Percentiles rank a stretch among this genome's conserved stretches.
These are phyloP conservation scores for Chironomus tentans DNA, from an alignment of 2,888 invertebrate species.

Conservation along the genomic window DNA sequence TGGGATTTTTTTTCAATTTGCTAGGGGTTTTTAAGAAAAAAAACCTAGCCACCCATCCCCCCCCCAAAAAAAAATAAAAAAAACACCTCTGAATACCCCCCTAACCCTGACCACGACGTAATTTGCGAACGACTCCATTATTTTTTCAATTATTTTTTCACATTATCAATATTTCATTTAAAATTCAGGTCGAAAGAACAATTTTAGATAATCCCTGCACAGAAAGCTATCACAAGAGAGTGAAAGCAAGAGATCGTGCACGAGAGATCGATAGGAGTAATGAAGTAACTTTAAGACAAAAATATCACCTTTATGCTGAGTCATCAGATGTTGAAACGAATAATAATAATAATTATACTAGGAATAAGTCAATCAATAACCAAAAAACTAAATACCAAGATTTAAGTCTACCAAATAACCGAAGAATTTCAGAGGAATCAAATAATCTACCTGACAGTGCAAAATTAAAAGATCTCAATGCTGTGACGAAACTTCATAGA, in stretches of 20 bases:
- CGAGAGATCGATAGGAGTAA: slow-evolving; percentile 49
- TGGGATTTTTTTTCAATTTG: too few species aligned
- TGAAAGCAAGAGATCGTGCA: slow-evolving; percentile 50
- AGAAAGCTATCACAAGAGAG: slow-evolving; percentile 53
- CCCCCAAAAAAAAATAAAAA: too few species aligned
- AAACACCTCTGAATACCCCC: too few species aligned
- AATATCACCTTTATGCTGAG: slow-evolving; percentile 49
- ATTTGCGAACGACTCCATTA: too few species aligned
- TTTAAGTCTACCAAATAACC: slow-evolving; percentile 37
- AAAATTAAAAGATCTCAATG: slow-evolving; percentile 15
- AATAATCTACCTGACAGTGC: slow-evolving; percentile 8
- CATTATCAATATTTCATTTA: neutral
- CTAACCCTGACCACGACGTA: too few species aligned
- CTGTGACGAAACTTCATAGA: slow-evolving; percentile 38
- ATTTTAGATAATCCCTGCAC: slow-evolving; percentile 48
- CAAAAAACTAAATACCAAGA: slow-evolving; percentile 31
- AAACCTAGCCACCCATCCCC: too few species aligned
- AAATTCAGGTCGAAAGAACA: slow-evolving; percentile 41
- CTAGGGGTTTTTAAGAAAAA: too few species aligned
- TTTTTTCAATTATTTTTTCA: neutral
- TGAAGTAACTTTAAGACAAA: slow-evolving; percentile 50
- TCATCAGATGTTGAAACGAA: slow-evolving; percentile 30
- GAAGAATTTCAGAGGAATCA: slow-evolving; percentile 14
- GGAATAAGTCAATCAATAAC: slow-evolving; percentile 34
- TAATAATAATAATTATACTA: slow-evolving; percentile 31